phyloP scores from a whole-genome alignment of 2,888 invertebrate species.

The Sicus ferrugineus region DNA sequence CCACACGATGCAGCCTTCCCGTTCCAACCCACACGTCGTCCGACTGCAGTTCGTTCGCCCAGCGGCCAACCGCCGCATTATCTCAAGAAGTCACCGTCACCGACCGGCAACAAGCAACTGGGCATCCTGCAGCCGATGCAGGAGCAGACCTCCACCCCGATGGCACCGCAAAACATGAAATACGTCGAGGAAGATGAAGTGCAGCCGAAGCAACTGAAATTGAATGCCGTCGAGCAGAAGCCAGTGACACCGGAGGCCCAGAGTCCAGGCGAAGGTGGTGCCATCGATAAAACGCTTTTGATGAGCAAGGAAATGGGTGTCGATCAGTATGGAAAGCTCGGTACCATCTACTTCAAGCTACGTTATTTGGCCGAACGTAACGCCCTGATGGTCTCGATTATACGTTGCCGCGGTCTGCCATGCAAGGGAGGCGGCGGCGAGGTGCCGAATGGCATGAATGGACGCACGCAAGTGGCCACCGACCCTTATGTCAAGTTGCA shows the following conservation, averaged over 20 bases:
- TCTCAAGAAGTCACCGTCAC: constrained; percentile 92
- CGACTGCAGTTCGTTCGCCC: constrained; percentile 79
- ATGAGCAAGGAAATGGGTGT: constrained; percentile 46
- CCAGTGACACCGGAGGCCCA: constrained; percentile 14
- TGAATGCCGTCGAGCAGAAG: constrained; percentile 38
- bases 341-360: constrained; percentile 88
- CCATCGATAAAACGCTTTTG: constrained; percentile 52
- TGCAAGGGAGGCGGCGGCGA: constrained; percentile 73
- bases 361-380: constrained; percentile 90
- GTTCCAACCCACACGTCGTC: constrained; percentile 65
- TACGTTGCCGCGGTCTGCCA: constrained; percentile 88
- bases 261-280: constrained; percentile 38
- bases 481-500: constrained; percentile 99
- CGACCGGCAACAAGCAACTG: constrained; percentile 69
- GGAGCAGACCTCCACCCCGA: constrained; percentile 57
- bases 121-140: constrained; percentile 59
- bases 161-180: constrained; percentile 55
- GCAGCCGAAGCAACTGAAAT: constrained; percentile 44
- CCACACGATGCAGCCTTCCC: constrained; percentile 62
- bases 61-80: constrained; percentile 82
- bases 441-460: constrained; percentile 63
- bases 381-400: constrained; percentile 90
- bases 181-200: constrained; percentile 63
- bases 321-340: constrained; percentile 74
- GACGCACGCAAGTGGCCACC: constrained; percentile 64